Evolutionary conservation across 2,888 invertebrate genomes (phyloP).

Genomic region (Oxyscelio sp.): DNA sequence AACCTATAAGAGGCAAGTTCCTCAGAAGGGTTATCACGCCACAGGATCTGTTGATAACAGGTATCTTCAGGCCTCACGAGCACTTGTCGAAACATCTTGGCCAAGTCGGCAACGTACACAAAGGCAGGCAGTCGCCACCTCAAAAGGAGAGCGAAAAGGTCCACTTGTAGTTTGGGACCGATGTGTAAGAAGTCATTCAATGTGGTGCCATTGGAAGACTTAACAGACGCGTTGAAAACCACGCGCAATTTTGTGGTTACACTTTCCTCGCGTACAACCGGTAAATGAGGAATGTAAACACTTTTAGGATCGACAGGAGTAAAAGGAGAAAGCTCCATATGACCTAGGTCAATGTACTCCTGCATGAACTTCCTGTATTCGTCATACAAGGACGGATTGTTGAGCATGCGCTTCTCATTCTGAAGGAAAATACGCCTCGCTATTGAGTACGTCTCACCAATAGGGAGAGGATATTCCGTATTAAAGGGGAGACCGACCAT

Average conservation of each 20-base stretch:
- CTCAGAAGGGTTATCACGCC: not conserved
- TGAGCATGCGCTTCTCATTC: conserved; percentile 40
- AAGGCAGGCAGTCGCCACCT: conserved; percentile 29
- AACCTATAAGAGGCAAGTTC: not conserved
- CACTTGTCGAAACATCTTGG: not conserved
- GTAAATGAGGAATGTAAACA: conserved; percentile 51
- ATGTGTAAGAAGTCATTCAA: conserved; percentile 45
- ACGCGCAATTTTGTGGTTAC: conserved; percentile 43
- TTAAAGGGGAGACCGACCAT: conserved; percentile 16
- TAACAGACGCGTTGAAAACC: conserved; percentile 48
- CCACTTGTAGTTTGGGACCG: not conserved
- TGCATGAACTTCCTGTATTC: conserved; percentile 73
- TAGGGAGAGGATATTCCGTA: not conserved
- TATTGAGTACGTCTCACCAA: not conserved
- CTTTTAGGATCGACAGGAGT: not conserved
- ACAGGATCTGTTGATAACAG: no score
- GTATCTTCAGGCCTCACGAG: no score
- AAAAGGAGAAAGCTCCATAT: conserved; percentile 54
- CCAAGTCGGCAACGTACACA: conserved; percentile 33
- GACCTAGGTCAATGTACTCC: conserved; percentile 64
- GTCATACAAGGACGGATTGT: conserved; percentile 65
- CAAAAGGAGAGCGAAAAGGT: conserved; percentile 6
- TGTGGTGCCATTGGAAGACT: conserved; percentile 37
- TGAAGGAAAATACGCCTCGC: not conserved
- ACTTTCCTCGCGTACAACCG: conserved; percentile 42